Evolutionary conservation across 2,113 vertebrate species (phyloP).

Genomic region (Jaculus jaculus): DNA sequence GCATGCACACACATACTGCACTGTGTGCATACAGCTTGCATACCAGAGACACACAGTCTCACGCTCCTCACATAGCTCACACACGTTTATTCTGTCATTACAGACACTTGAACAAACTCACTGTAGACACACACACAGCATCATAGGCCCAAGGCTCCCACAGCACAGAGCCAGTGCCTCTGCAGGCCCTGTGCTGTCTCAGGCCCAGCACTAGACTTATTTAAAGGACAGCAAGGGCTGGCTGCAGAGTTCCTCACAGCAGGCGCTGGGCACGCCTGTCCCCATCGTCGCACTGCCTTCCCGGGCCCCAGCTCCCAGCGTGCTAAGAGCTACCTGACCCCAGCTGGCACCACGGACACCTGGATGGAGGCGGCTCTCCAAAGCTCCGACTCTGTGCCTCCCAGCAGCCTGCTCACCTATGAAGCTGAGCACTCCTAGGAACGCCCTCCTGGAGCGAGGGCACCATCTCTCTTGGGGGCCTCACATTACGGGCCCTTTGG

Average conservation of each 20-base stretch:
- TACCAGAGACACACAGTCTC: background rate
- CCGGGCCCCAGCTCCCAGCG: background rate
- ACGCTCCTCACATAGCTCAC: background rate
- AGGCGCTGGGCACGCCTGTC: background rate
- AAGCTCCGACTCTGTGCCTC: background rate
- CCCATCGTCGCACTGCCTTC: background rate
- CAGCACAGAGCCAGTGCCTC: background rate
- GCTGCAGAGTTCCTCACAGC: background rate
- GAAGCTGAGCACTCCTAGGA: slow-evolving; percentile 49
- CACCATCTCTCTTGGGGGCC: slow-evolving; percentile 53
- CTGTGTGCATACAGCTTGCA: background rate
- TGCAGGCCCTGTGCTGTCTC: background rate
- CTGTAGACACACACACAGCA: background rate
- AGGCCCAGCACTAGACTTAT: background rate
- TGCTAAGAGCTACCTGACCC: background rate
- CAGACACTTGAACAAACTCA: background rate
- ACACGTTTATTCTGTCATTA: too few relatives aligned
- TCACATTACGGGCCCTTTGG: slow-evolving; percentile 79
- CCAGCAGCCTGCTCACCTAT: slow-evolving; percentile 34
- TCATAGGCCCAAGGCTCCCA: background rate
- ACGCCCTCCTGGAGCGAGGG: slow-evolving; percentile 66
- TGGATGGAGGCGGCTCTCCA: background rate
- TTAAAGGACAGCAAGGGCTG: background rate
- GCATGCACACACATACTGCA: background rate
- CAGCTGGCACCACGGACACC: background rate